A percentile compares a stretch with the other conserved stretches of the same genome.
These are phyloP conservation scores for Lutjanus campechanus DNA, from an alignment of 2,797 vertebrate species.

Conservation along the genomic window DNA sequence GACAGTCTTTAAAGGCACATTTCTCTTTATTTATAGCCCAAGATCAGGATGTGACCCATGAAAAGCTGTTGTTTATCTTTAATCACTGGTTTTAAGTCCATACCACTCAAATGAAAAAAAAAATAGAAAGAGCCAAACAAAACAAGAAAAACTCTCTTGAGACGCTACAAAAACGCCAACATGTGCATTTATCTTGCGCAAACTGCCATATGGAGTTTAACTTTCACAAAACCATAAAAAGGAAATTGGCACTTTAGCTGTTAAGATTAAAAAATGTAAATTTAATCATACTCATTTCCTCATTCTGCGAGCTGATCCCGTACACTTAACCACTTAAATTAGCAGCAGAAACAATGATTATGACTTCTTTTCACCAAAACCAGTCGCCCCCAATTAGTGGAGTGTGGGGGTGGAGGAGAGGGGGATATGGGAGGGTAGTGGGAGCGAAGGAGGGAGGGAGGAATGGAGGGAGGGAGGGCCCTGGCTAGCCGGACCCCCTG, in stretches of 20 bases:
- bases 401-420: conserved; percentile 22
- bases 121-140: not conserved
- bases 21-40: not conserved
- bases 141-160: not conserved
- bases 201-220: conserved; percentile 24
- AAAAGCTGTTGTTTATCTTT: not conserved
- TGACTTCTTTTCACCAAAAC: conserved; percentile 80
- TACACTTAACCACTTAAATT: conserved; percentile 80
- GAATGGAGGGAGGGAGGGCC: conserved; percentile 50
- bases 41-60: not conserved
- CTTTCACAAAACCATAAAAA: conserved; percentile 40
- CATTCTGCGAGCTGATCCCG: conserved; percentile 56
- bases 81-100: not conserved
- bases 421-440: conserved; percentile 23
- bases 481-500: conserved; percentile 80
- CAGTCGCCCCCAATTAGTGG: conserved; percentile 81
- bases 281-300: conserved; percentile 75
- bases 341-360: conserved; percentile 83
- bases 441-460: not conserved
- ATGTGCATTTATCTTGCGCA: conserved; percentile 15
- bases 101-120: not conserved
- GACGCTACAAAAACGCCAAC: not conserved
- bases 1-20: conserved; percentile 4
- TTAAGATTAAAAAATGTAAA: conserved; percentile 66
- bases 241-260: conserved; percentile 69